phyloP scores from a whole-genome alignment of 2,888 invertebrate species.

The Drosophila macrothrix region DNA sequence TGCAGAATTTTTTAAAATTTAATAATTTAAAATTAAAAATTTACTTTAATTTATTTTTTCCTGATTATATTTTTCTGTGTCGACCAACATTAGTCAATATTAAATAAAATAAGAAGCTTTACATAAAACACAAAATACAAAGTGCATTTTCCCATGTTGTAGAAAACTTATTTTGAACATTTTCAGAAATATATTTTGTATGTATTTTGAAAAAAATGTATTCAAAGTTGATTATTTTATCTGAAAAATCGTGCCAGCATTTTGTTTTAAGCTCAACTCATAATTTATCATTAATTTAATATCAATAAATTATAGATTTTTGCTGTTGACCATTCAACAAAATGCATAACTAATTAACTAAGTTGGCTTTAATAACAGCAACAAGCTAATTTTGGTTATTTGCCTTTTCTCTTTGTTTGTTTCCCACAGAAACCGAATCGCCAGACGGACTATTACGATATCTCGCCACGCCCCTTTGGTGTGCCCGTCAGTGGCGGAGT shows the following conservation, averaged over 20 bases:
- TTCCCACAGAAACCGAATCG: slow-evolving; percentile 82
- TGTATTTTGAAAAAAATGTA: background rate
- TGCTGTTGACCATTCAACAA: slow-evolving; percentile 5
- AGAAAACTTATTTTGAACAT: background rate
- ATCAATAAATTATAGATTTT: slow-evolving; percentile 25
- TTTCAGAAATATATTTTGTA: background rate
- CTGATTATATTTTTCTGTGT: background rate
- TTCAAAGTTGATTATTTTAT: background rate
- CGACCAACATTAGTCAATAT: background rate
- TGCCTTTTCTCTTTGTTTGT: slow-evolving; percentile 24
- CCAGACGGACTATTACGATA: slow-evolving; percentile 84
- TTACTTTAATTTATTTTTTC: background rate
- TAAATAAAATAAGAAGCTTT: background rate
- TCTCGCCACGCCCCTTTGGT: slow-evolving; percentile 85
- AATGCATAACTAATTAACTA: slow-evolving; percentile 53
- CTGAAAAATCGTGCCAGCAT: background rate
- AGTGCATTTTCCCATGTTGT: background rate
- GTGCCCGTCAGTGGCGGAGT: slow-evolving; percentile 55
- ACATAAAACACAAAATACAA: background rate
- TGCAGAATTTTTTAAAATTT: background rate
- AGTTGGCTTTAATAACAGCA: slow-evolving; percentile 36
- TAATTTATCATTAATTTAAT: slow-evolving; percentile 5
- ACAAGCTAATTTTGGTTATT: slow-evolving; percentile 17
- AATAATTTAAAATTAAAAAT: background rate
- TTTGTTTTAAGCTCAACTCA: background rate